These are phyloP conservation scores for Cephus pulcher DNA, from an alignment of 2,888 invertebrate species.

Conservation along the genomic window DNA sequence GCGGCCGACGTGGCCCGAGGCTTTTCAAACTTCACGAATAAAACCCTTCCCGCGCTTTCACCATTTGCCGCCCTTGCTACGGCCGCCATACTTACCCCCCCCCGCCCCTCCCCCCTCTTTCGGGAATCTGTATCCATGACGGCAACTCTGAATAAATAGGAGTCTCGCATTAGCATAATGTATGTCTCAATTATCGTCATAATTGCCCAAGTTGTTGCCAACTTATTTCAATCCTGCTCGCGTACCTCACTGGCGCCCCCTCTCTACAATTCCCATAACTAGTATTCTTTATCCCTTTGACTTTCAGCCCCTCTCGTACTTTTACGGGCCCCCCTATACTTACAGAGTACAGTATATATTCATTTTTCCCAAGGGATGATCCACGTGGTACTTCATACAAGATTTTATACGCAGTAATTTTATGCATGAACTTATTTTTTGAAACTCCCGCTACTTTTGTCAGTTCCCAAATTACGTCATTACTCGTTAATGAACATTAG, in stretches of 20 bases:
- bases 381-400: too few species aligned
- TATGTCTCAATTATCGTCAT: slow-evolving; percentile 60
- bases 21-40: slow-evolving; percentile 49
- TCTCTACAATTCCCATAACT: background rate
- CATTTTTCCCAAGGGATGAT: too few species aligned
- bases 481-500: too few species aligned
- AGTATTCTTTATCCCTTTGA: slow-evolving; percentile 13
- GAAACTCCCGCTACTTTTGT: too few species aligned
- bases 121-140: background rate
- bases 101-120: background rate
- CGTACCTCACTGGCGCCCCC: background rate
- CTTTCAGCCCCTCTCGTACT: background rate
- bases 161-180: slow-evolving; percentile 58
- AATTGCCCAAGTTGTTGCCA: slow-evolving; percentile 61
- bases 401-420: too few species aligned
- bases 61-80: background rate
- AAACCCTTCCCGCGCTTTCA: slow-evolving; percentile 33
- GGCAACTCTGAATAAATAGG: slow-evolving; percentile 49
- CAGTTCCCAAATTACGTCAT: too few species aligned
- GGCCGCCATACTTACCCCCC: background rate
- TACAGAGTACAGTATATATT: too few species aligned
- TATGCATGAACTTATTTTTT: too few species aligned
- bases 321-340: too few species aligned
- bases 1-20: slow-evolving; percentile 30
- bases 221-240: slow-evolving; percentile 50